Conservation (phyloP, 2,797 vertebrate genomes). For the Remorina albescens region DNA sequence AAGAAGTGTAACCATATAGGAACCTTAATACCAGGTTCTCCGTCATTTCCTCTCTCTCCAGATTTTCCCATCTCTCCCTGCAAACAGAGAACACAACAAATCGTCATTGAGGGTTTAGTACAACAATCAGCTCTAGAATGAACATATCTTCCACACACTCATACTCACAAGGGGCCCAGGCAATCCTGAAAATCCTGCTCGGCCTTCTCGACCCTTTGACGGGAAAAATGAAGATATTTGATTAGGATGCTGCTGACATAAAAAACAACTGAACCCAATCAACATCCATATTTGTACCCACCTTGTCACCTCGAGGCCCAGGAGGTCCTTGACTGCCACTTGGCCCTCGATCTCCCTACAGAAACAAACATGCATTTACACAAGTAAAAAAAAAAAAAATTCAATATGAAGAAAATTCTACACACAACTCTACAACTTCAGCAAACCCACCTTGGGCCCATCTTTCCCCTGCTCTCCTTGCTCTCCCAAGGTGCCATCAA, state of each 20-base stretch:
- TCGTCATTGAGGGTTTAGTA: background rate
- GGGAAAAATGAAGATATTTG: slow-evolving; percentile 13
- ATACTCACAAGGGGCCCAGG: slow-evolving; percentile 83
- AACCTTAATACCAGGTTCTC: slow-evolving; percentile 89
- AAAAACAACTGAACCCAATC: background rate
- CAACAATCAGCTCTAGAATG: background rate
- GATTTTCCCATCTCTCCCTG: slow-evolving; percentile 84
- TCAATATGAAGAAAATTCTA: background rate
- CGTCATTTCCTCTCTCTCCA: slow-evolving; percentile 81
- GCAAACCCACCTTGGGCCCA: slow-evolving; percentile 78
- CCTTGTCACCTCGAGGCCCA: slow-evolving; percentile 82
- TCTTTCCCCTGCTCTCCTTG: slow-evolving; percentile 82
- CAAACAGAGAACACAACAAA: slow-evolving; percentile 25
- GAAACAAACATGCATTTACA: background rate
- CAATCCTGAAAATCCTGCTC: slow-evolving; percentile 78
- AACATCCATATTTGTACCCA: slow-evolving; percentile 34
- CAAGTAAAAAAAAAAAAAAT: background rate
- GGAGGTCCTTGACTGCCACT: slow-evolving; percentile 72
- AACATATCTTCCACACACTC: background rate
- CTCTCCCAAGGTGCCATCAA: slow-evolving; percentile 83
- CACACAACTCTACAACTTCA: background rate
- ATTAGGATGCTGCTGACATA: background rate
- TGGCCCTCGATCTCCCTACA: slow-evolving; percentile 78
- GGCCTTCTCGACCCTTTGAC: slow-evolving; percentile 81
- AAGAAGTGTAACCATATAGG: slow-evolving; percentile 74